Conservation (phyloP, 2,888 invertebrate genomes). For the Crossocerus cetratus region DNA sequence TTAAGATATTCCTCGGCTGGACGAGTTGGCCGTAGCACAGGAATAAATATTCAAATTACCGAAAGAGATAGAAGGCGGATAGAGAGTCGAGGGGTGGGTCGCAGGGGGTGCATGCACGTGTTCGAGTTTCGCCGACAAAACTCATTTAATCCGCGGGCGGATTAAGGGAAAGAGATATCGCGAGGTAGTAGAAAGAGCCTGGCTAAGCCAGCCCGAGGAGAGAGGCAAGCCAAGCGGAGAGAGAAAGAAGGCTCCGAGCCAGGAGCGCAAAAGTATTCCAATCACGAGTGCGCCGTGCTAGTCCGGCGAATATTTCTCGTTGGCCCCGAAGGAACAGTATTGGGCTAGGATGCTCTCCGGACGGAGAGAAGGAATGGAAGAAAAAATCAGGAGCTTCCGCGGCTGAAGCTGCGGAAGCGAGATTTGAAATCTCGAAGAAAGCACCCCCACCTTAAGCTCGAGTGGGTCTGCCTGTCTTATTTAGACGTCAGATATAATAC, state of each 20-base stretch:
- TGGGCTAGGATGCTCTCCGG: slow-evolving; percentile 19
- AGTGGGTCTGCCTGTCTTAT: too few relatives aligned
- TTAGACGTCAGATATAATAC: slow-evolving; percentile 6
- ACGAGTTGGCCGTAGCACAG: too few relatives aligned
- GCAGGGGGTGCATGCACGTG: slow-evolving; percentile 21
- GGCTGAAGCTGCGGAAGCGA: neutral
- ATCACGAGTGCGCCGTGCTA: slow-evolving; percentile 61
- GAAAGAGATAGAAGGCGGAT: too few relatives aligned
- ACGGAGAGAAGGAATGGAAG: slow-evolving; percentile 10
- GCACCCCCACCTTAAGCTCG: neutral
- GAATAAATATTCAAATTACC: too few relatives aligned
- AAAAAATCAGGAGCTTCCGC: slow-evolving; percentile 20
- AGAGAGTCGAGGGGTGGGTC: too few relatives aligned
- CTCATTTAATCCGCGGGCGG: slow-evolving; percentile 67
- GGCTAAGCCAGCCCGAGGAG: neutral
- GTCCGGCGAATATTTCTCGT: slow-evolving; percentile 60
- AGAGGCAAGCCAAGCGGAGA: slow-evolving; percentile 16
- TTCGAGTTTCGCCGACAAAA: slow-evolving; percentile 61
- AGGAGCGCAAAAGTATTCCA: slow-evolving; percentile 67
- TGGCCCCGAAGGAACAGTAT: slow-evolving; percentile 40
- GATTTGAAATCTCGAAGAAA: neutral
- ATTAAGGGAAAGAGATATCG: slow-evolving; percentile 62
- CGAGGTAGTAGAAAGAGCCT: slow-evolving; percentile 16
- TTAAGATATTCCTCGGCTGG: too few relatives aligned
- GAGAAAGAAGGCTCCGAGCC: slow-evolving; percentile 42